Base-by-base conservation (phyloP, 2,888 invertebrate genomes). In the Drosophila falleni region DNA sequence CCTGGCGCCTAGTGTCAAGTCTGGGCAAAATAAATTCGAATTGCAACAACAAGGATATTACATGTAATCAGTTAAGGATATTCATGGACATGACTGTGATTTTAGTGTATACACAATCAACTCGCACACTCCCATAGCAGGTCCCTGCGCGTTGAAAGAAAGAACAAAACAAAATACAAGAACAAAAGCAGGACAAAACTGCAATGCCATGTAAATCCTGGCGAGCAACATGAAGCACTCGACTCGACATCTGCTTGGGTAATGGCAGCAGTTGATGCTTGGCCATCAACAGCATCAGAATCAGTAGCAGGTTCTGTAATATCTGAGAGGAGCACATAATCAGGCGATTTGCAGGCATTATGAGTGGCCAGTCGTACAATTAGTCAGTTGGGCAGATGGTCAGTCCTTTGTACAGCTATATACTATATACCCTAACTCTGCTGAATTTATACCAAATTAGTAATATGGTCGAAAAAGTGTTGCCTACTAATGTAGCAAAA, bases 71-170 rank as follows among this genome's bases (percentile, higher is more conserved):
- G 87, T 80, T 78, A 76, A 55, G 77, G 79, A 80, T 87, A 88
- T 88, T 87, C 87, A 88, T 89, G 87, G 70, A 88, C 89, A 88
- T 87, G 89, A 83, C 83, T 87, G 83, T 81, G 88, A 78, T 85
- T 88, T 87, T 87, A 87, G 74, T 63, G 53, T 69, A 67, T 55
- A 61, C 70, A 68, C 53, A 66, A 15, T 19, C 23, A 41, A 64
- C 33, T 62, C 15, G 46, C 31, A 59, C 35, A 59, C 31, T 56
- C 35, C 54, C n/a, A 41, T n/a, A 86, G 84, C 84, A 75, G 81
- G 83, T 68, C 56, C 71, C 72, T 67, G 64, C 63, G 76, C 71
- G 51, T 46, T 35, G 37, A 47, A 54, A 47, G 31, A 51, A 50
- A 70, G 73, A 63, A 62, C 16, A 76, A 63, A 58, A 37, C 23